Evolutionary conservation across 2,113 vertebrate genomes (phyloP).

Genomic region (Rhineura floridana): DNA sequence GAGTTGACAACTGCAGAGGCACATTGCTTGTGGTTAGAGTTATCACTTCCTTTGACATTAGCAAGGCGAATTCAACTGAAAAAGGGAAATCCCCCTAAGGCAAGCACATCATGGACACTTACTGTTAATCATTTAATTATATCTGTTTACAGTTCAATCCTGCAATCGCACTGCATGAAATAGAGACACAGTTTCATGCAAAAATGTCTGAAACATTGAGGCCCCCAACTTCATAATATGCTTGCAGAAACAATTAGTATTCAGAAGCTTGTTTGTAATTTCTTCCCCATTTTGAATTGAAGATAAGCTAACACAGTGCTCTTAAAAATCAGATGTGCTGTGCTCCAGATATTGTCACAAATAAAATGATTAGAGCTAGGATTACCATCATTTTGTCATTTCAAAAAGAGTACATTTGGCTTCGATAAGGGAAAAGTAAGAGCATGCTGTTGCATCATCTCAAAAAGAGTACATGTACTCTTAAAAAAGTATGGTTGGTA

Average conservation of each 20-base stretch:
- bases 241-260: background rate
- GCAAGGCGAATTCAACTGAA: constrained; percentile 18
- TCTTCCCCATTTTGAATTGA: background rate
- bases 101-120: background rate
- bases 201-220: background rate
- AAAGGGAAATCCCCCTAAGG: constrained; percentile 9
- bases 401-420: too few relatives aligned
- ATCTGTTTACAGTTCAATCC: background rate
- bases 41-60: constrained; percentile 31
- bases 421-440: too few relatives aligned
- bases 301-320: background rate
- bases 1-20: constrained; percentile 7
- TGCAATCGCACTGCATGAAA: background rate
- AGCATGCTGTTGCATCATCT: too few relatives aligned
- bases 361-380: background rate
- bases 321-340: background rate
- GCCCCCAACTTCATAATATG: background rate
- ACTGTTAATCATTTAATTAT: constrained; percentile 13
- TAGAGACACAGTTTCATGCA: background rate
- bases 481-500: too few relatives aligned
- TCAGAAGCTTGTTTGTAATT: background rate
- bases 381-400: background rate
- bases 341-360: background rate
- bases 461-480: too few relatives aligned
- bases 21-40: constrained; percentile 27